Conservation (phyloP, 2,113 vertebrate species). For the Rhabdornis inornatus region DNA sequence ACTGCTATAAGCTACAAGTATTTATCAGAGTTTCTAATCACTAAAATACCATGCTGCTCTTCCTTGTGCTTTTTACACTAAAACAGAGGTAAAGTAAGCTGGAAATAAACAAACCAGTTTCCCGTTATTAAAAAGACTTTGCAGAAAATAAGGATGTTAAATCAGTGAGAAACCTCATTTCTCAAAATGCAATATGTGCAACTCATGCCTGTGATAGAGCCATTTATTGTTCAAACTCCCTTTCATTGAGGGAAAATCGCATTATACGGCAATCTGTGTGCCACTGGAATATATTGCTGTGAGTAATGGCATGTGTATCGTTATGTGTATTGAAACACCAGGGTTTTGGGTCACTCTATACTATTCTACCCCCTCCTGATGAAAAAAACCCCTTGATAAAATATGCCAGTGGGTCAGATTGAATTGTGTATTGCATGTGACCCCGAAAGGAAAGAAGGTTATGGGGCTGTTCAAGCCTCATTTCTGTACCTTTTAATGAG, state of each 20-base stretch:
- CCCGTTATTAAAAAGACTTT: background rate
- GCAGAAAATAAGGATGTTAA: background rate
- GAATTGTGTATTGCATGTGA: conserved; percentile 43
- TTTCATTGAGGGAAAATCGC: background rate
- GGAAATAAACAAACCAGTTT: background rate
- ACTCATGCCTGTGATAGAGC: background rate
- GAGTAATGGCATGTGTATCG: background rate
- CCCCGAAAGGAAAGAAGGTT: conserved; percentile 31
- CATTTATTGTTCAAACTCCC: conserved; percentile 17
- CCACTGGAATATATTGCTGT: background rate
- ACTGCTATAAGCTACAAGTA: background rate
- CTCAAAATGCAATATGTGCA: conserved; percentile 29
- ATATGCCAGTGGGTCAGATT: conserved; percentile 22
- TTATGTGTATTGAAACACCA: background rate
- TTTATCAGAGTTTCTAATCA: background rate
- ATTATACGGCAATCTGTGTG: conserved; percentile 14
- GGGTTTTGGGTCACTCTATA: background rate
- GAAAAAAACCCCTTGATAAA: background rate
- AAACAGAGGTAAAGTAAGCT: background rate
- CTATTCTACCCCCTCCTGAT: background rate
- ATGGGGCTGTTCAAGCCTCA: background rate
- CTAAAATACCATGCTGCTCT: background rate
- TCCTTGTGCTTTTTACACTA: background rate
- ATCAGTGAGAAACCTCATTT: conserved; percentile 5
- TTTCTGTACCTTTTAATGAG: conserved; percentile 55